These are phyloP conservation scores for Geococcyx californianus DNA, from an alignment of 2,113 vertebrate species.

Conservation along the genomic window DNA sequence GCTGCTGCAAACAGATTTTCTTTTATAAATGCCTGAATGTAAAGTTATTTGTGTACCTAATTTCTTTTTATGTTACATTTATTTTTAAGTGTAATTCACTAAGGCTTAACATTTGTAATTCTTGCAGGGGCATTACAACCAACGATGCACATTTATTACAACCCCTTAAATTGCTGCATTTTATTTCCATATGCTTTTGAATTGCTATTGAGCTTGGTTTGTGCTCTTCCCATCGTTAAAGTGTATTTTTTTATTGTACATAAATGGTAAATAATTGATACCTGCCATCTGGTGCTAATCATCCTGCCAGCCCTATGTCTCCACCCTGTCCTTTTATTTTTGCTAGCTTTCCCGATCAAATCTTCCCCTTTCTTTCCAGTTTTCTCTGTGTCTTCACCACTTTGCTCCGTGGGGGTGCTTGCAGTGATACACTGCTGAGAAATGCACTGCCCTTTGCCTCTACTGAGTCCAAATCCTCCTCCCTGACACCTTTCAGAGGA, in stretches of 20 bases:
- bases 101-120: constrained; percentile 77
- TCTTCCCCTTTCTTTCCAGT: constrained; percentile 27
- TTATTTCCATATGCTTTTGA: constrained; percentile 82
- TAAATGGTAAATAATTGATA: constrained; percentile 86
- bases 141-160: constrained; percentile 71
- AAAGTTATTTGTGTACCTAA: constrained; percentile 82
- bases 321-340: constrained; percentile 48
- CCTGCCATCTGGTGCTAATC: constrained; percentile 79
- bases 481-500: not conserved
- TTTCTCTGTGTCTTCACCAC: not conserved
- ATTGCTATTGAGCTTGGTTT: constrained; percentile 76
- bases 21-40: constrained; percentile 71
- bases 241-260: constrained; percentile 76
- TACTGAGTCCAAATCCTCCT: not conserved
- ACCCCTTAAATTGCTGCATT: constrained; percentile 73
- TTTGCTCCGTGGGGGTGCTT: not conserved
- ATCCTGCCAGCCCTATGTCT: constrained; percentile 33
- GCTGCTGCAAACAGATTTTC: constrained; percentile 74
- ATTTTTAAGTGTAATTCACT: constrained; percentile 81
- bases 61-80: constrained; percentile 80
- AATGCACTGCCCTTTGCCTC: not conserved
- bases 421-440: not conserved
- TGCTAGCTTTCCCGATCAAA: constrained; percentile 1
- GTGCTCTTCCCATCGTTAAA: constrained; percentile 75
- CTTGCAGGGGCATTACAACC: constrained; percentile 75